Evolutionary conservation across 2,888 invertebrate species (phyloP), one percentile per base, ranked within the genome.

Genomic region (Phytoseiulus persimilis): DNA sequence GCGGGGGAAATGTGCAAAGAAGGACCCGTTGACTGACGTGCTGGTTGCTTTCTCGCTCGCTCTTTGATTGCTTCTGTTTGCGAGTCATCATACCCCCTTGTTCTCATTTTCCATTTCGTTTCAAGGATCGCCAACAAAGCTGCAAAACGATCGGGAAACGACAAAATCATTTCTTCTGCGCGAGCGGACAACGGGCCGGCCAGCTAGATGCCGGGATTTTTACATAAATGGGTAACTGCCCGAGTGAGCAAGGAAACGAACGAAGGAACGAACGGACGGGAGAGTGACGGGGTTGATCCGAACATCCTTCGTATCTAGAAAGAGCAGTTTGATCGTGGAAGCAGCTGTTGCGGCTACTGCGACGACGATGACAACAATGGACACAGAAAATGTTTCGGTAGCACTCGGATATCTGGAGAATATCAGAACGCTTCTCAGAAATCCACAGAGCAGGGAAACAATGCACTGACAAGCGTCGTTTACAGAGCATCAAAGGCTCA

Each of bases 51-150:
- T 14, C 65, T 18, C 28, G 65, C 65, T 65, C 65, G 65, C 65
- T 65, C 28, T 23, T 14, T 23, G 65, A 65, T 65, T 65, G 65
- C 65, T 65, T 65, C 28, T 28, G 65, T 65, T 65, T 65, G 65
- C 65, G 65, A 65, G n/a, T n/a, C n/a, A 14, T 18, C 23, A 65
- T 23, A 65, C 65, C 65, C 18, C 65, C 65, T 65, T 1, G 11
- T 65, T 65, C 65, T 18, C 28, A 28, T 65, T 65, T 65, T 65
- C 65, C 65, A 65, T 65, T 65, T 65, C 65, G 1, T 65, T 23
- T 65, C 65, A 65, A 65, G 65, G 65, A 65, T 65, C 65, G 65
- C 65, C 65, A 65, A 65, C 65, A 65, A 65, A 65, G 65, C 65
- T 14, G 65, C 65, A 65, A 65, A 65, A 65, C 28, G 65, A 65